Evolutionary conservation across 2,797 vertebrate genomes (phyloP).

Genomic region (Menidia menidia): DNA sequence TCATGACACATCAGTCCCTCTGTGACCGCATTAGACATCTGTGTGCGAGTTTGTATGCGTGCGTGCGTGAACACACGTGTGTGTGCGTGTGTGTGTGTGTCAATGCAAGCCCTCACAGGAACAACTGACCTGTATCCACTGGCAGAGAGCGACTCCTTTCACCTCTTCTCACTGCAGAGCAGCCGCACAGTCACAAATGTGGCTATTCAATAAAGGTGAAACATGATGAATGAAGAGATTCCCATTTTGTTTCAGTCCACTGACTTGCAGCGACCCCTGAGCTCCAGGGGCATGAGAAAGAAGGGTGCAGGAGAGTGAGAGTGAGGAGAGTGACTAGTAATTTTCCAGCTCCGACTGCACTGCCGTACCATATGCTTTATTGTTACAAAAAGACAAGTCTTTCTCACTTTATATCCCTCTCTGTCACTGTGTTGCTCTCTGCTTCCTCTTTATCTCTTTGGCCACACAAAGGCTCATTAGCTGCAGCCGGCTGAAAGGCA

Average conservation of each 20-base stretch:
- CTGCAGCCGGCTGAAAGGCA: slow-evolving; percentile 92
- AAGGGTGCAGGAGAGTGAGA: slow-evolving; percentile 58
- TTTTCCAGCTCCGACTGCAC: slow-evolving; percentile 88
- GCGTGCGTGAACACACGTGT: not conserved
- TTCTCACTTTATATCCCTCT: slow-evolving; percentile 74
- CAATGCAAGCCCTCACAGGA: slow-evolving; percentile 53
- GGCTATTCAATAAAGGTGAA: slow-evolving; percentile 72
- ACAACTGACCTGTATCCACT: slow-evolving; percentile 92
- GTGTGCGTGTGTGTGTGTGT: slow-evolving; percentile 13
- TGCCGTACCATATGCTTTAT: slow-evolving; percentile 93
- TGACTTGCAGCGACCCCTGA: slow-evolving; percentile 71
- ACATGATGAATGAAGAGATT: slow-evolving; percentile 76
- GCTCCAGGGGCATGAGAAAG: slow-evolving; percentile 59
- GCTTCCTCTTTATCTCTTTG: slow-evolving; percentile 48
- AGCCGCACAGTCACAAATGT: slow-evolving; percentile 64
- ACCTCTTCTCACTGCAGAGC: slow-evolving; percentile 72
- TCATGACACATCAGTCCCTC: slow-evolving; percentile 74
- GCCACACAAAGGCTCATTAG: slow-evolving; percentile 99
- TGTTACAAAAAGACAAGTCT: slow-evolving; percentile 89
- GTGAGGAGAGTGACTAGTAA: slow-evolving; percentile 74
- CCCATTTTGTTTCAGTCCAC: slow-evolving; percentile 82
- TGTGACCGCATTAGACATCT: slow-evolving; percentile 51
- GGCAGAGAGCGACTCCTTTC: slow-evolving; percentile 85
- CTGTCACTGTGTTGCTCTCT: slow-evolving; percentile 51
- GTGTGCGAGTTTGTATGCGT: not conserved